phyloP scores from a whole-genome alignment of 2,888 invertebrate genomes.

The Lapara coniferarum region DNA sequence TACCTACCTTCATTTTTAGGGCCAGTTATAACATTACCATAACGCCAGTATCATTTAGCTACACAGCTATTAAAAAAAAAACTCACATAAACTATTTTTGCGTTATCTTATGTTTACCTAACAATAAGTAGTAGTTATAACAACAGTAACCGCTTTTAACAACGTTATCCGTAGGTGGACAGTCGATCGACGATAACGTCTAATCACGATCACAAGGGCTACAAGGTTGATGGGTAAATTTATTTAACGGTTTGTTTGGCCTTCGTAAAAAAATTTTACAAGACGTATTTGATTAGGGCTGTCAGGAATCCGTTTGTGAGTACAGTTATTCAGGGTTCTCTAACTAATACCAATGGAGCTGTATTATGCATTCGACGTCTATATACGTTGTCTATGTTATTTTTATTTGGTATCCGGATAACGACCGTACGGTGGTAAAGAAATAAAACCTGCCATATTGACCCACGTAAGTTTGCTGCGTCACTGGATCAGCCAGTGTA shows the following conservation, averaged over 20 bases:
- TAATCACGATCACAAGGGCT: conserved; percentile 16
- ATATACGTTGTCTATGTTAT: neutral
- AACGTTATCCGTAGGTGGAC: conserved; percentile 14
- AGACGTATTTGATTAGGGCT: conserved; percentile 11
- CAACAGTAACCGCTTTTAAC: neutral
- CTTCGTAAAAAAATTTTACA: conserved; percentile 3
- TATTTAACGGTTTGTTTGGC: conserved; percentile 17
- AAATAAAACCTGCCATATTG: too few relatives aligned
- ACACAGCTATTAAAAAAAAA: too few relatives aligned
- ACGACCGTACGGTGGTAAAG: too few relatives aligned
- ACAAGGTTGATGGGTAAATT: conserved; percentile 14
- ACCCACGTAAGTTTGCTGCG: too few relatives aligned
- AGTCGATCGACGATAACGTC: conserved; percentile 6
- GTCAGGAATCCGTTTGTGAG: neutral
- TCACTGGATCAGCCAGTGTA: too few relatives aligned
- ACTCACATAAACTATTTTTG: too few relatives aligned
- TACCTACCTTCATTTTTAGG: too few relatives aligned
- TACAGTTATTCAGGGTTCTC: neutral
- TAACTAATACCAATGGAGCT: neutral
- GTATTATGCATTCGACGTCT: neutral
- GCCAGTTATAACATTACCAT: too few relatives aligned
- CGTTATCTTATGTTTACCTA: too few relatives aligned
- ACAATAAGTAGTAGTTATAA: too few relatives aligned
- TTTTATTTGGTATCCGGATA: too few relatives aligned
- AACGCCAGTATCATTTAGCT: too few relatives aligned